Percentiles rank a stretch among this genome's conserved stretches.
Evolutionary conservation across 2,797 vertebrate species (phyloP).

Genomic region (Sebastes taczanowskii): DNA sequence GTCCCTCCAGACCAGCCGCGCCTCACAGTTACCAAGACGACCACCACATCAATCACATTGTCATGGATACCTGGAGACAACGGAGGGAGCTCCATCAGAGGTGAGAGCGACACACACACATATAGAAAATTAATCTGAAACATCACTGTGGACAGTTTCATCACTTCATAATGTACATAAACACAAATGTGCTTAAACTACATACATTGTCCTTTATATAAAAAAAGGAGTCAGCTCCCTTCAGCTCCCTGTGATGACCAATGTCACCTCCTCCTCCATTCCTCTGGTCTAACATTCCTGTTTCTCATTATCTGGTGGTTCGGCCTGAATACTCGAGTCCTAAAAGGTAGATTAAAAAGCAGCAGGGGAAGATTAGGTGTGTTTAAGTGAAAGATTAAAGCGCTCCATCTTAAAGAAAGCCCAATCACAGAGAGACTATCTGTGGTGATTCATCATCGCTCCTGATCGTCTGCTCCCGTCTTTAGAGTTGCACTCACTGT

Average conservation of each 20-base stretch:
- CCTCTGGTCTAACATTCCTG: conserved; percentile 1
- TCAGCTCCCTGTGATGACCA: conserved; percentile 13
- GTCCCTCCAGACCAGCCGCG: conserved; percentile 98
- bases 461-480: conserved; percentile 43
- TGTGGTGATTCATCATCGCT: conserved; percentile 68
- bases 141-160: not conserved
- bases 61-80: conserved; percentile 99
- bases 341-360: conserved; percentile 70
- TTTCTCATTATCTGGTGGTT: conserved; percentile 49
- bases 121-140: not conserved
- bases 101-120: conserved; percentile 72
- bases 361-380: conserved; percentile 62
- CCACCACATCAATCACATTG: conserved; percentile 96
- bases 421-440: conserved; percentile 51
- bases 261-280: conserved; percentile 15
- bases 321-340: conserved; percentile 21
- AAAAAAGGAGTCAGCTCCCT: conserved; percentile 3
- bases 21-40: conserved; percentile 98
- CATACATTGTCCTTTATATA: not conserved
- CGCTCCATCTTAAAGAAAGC: conserved; percentile 61
- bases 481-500: conserved; percentile 24
- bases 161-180: not conserved
- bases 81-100: conserved; percentile 97
- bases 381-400: conserved; percentile 76
- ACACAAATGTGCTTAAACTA: not conserved